phyloP scores from a whole-genome alignment of 2,797 vertebrate genomes.

The Sebastolobus altivelis region DNA sequence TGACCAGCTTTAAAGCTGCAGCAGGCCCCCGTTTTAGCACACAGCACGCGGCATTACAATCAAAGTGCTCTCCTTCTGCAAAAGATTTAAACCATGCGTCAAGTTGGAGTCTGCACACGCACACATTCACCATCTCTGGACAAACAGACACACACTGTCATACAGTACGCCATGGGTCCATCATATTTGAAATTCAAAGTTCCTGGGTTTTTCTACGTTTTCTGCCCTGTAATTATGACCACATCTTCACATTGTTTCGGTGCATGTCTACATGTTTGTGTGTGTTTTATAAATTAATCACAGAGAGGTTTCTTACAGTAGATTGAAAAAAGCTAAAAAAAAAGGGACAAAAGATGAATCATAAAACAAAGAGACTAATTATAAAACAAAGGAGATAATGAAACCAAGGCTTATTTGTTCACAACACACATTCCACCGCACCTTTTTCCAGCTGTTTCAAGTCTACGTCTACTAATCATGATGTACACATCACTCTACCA shows the following conservation, averaged over 20 bases:
- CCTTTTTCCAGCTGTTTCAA: constrained; percentile 21
- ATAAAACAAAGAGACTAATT: constrained; percentile 29
- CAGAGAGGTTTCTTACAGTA: constrained; percentile 23
- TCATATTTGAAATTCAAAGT: constrained; percentile 54
- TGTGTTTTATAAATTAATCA: constrained; percentile 31
- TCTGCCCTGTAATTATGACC: constrained; percentile 44
- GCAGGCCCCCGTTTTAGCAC: constrained; percentile 73
- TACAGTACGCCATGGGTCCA: constrained; percentile 25
- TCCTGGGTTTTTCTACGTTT: constrained; percentile 55
- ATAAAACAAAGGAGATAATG: constrained; percentile 16
- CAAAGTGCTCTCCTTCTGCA: constrained; percentile 78
- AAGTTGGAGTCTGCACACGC: constrained; percentile 54
- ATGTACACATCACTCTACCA: not conserved
- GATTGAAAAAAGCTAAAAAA: constrained; percentile 44
- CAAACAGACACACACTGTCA: constrained; percentile 12
- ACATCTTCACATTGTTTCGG: constrained; percentile 36
- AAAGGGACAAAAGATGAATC: constrained; percentile 37
- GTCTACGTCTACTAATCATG: constrained; percentile 2
- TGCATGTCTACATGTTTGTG: constrained; percentile 11
- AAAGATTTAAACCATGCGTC: constrained; percentile 81
- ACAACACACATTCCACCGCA: constrained; percentile 21
- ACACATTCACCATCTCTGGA: constrained; percentile 1
- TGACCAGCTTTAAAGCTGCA: constrained; percentile 82
- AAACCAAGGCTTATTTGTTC: constrained; percentile 35
- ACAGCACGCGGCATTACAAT: constrained; percentile 78